A percentile compares a stretch with the other conserved stretches of the same genome.
Evolutionary conservation across 2,888 invertebrate genomes (phyloP).

Genomic region (Bugula neritina): DNA sequence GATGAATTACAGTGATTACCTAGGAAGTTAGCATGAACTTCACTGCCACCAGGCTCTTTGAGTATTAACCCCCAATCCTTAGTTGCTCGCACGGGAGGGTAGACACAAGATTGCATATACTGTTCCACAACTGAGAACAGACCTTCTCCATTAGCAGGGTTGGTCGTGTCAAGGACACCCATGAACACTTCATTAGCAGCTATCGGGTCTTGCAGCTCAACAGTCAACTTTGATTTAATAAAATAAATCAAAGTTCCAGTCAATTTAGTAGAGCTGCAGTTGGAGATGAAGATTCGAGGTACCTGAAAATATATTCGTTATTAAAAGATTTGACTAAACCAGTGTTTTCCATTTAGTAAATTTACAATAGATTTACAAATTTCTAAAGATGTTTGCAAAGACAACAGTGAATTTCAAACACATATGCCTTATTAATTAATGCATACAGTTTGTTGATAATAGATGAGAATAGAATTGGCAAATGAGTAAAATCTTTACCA

Average conservation of each 20-base stretch:
- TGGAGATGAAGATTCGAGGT: slow-evolving; percentile 58
- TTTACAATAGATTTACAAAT: too few relatives aligned
- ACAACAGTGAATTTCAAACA: too few relatives aligned
- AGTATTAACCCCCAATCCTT: slow-evolving; percentile 16
- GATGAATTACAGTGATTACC: too few relatives aligned
- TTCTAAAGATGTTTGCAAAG: too few relatives aligned
- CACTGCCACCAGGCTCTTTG: slow-evolving; percentile 20
- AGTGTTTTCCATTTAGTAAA: too few relatives aligned
- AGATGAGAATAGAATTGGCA: too few relatives aligned
- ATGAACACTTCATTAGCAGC: background rate
- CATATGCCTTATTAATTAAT: too few relatives aligned
- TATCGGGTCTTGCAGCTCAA: slow-evolving; percentile 57
- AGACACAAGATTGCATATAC: slow-evolving; percentile 19
- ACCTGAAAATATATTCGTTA: too few relatives aligned
- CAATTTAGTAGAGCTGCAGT: slow-evolving; percentile 60
- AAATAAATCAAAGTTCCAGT: slow-evolving; percentile 65
- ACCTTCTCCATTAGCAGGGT: slow-evolving; percentile 7
- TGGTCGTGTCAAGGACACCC: background rate
- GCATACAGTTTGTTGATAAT: too few relatives aligned
- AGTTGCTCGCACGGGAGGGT: slow-evolving; percentile 34
- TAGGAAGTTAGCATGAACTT: slow-evolving; percentile 10
- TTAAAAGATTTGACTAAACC: too few relatives aligned
- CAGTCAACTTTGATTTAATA: slow-evolving; percentile 62
- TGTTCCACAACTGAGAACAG: slow-evolving; percentile 14
- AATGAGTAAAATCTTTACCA: too few relatives aligned